Evolutionary conservation across 2,797 vertebrate species (phyloP), one percentile per base, ranked within the genome.

Genomic region (Channallabes apus): DNA sequence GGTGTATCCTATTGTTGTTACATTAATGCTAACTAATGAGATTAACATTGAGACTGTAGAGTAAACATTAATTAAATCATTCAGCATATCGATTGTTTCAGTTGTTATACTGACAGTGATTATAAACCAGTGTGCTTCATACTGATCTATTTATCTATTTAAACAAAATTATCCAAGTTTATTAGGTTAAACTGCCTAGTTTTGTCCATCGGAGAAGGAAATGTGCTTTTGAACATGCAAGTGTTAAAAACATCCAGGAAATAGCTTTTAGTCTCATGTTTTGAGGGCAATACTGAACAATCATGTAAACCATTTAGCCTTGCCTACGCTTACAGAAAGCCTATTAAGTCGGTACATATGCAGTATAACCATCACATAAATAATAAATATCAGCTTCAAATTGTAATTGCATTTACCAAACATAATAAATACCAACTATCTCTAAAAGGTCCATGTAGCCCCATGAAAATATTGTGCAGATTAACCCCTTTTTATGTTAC

Each of bases 1-100:
- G 75, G 80, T 86, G n/a, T 81, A 67, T 77, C 27, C 58, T 62
- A 18, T 2, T 79, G 14, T 62, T 38, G 20, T 35, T 59, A 24
- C 4, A 41, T n/a, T 41, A 62, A 62, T 41, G 5, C 35, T 18
- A 64, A 15, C 64, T 80, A 41, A 62, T 58, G 29, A 77, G 75
- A 59, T 61, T 24, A 24, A 59, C 11, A 35, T 8, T 15, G 9
- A 41, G 7, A n/a, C 15, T 79, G 14, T 78, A 22, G 32, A 15
- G 5, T 62, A 38, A 27, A 27, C 11, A 58, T 58, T 22, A 41
- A 38, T 12, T 35, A 22, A 38, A 62, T 35, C 14, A 38, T 78
- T 1, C 14, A 46, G 35, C 5, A 24, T 61, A 51, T 5, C 6
- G 12, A n/a, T 11, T 64, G 61, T 64, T 11, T 41, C 51, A 18